A percentile compares a stretch with the other conserved stretches of the same genome.
These are phyloP conservation scores for Ovibos moschatus DNA, from an alignment of 2,113 vertebrate species.

Conservation along the genomic window DNA sequence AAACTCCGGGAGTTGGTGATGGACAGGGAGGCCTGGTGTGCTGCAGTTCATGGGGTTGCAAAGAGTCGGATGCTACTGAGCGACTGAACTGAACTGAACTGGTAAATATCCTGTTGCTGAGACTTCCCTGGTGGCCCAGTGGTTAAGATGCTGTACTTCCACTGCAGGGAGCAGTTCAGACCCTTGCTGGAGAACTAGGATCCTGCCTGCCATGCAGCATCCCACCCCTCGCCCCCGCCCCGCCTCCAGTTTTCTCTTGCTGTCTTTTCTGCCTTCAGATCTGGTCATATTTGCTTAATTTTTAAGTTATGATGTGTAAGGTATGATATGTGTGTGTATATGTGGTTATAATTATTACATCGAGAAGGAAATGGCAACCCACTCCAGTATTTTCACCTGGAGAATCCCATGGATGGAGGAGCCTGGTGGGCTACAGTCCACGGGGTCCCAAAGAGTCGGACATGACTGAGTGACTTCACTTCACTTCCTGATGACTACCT, in stretches of 20 bases:
- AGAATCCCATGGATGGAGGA: no score
- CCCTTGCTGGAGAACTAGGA: neutral
- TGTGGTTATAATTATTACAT: neutral
- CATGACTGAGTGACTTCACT: no score
- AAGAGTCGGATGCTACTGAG: accelerated
- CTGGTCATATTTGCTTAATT: neutral
- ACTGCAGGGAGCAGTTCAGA: neutral
- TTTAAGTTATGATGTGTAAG: neutral
- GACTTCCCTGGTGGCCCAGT: neutral
- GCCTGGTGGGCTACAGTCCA: no score
- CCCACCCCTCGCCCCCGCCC: accelerated
- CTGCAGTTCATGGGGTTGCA: neutral
- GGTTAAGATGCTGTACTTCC: neutral
- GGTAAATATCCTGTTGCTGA: neutral
- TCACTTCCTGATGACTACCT: neutral
- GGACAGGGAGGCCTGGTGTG: neutral
- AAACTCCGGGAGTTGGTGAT: neutral
- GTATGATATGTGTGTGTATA: neutral
- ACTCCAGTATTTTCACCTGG: no score
- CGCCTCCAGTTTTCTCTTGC: neutral
- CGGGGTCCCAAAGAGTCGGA: no score
- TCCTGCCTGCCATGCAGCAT: neutral
- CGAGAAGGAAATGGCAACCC: no score
- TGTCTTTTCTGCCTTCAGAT: neutral
- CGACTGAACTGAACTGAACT: neutral